These are phyloP conservation scores for Andrena bucephala DNA, from an alignment of 2,888 invertebrate genomes.

Conservation along the genomic window DNA sequence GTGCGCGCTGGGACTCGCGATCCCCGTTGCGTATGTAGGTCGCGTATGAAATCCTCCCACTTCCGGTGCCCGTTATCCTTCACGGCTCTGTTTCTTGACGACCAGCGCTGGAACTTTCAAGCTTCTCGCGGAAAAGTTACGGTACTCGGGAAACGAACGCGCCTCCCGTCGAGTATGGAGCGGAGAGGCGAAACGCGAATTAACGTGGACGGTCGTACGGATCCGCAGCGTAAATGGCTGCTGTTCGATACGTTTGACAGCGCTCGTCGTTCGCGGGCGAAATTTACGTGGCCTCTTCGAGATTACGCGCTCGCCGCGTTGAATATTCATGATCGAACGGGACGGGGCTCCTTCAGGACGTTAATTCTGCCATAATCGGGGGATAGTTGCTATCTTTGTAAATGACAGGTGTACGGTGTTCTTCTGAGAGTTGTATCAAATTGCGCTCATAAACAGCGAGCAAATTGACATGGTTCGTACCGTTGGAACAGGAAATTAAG, in stretches of 20 bases:
- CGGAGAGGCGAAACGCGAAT: not conserved
- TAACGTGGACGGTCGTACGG: not conserved
- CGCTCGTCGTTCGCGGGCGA: constrained; percentile 29
- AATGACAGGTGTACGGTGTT: constrained; percentile 20
- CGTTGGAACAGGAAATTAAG: not conserved
- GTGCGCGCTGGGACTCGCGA: not conserved
- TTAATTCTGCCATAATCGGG: constrained; percentile 30
- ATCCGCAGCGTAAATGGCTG: not conserved
- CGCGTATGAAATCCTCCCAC: constrained; percentile 20
- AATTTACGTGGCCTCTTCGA: constrained; percentile 58
- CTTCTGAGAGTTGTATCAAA: not conserved
- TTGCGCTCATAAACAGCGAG: not conserved
- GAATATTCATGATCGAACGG: constrained; percentile 74
- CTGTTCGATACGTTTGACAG: constrained; percentile 8
- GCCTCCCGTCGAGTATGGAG: not conserved
- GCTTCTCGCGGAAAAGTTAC: constrained; percentile 1
- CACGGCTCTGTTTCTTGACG: constrained; percentile 8
- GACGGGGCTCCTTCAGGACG: constrained; percentile 36
- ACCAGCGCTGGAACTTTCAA: constrained; percentile 28
- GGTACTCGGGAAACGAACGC: not conserved
- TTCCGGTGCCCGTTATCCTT: constrained; percentile 5
- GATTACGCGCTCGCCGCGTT: constrained; percentile 57
- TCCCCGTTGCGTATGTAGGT: constrained; percentile 34
- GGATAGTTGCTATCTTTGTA: not conserved
- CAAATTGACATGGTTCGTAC: not conserved